Conservation (phyloP, 2,888 invertebrate genomes). For the Tubulanus polymorphus region DNA sequence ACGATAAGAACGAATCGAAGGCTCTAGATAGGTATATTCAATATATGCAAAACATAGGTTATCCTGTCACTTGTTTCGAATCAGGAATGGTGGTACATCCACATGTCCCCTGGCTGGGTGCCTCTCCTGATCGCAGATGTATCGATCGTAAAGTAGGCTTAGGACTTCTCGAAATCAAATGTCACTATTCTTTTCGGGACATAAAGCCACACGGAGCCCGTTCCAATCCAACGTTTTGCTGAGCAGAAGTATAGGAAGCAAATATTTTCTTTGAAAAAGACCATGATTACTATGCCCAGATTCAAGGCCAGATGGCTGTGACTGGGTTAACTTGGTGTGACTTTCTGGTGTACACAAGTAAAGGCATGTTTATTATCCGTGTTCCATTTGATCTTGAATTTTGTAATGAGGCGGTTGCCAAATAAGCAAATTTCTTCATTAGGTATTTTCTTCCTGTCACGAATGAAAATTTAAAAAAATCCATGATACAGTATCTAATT, state of each 20-base stretch:
- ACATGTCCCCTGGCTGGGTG: slow-evolving; percentile 1
- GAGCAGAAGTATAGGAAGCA: not conserved
- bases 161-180: slow-evolving; percentile 1
- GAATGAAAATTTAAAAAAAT: no score
- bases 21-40: not conserved
- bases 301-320: slow-evolving; percentile 21
- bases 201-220: not conserved
- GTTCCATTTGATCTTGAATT: slow-evolving; percentile 16
- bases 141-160: not conserved
- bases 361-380: slow-evolving; percentile 15
- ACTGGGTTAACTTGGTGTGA: slow-evolving; percentile 19
- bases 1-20: not conserved
- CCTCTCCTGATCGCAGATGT: slow-evolving; percentile 2
- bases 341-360: slow-evolving; percentile 20
- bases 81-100: slow-evolving; percentile 1
- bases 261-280: no score
- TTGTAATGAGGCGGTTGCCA: no score
- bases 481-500: no score
- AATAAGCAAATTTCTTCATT: no score
- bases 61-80: not conserved
- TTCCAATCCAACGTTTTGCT: not conserved
- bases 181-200: not conserved
- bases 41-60: not conserved
- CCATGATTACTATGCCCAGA: slow-evolving; percentile 19
- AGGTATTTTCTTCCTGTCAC: no score